Conservation (phyloP, 2,888 invertebrate species). For the Tetragonula carbonaria region DNA sequence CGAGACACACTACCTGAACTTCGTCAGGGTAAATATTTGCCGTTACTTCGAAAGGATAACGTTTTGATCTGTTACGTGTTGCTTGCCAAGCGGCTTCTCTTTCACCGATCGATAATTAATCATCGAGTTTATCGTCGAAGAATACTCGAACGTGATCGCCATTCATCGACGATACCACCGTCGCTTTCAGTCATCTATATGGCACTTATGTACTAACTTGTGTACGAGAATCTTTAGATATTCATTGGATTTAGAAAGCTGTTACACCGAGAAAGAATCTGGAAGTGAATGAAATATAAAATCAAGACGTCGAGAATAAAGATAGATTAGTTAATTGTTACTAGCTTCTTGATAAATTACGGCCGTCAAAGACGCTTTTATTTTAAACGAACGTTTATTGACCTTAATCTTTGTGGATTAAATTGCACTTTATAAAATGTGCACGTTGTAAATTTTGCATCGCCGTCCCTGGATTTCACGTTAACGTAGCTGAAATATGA, state of each 20-base stretch:
- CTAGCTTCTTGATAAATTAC: too few relatives aligned
- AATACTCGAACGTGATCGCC: neutral
- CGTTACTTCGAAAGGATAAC: neutral
- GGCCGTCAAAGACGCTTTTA: too few relatives aligned
- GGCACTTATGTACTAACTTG: neutral
- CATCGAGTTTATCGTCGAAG: neutral
- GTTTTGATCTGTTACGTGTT: slow-evolving; percentile 5
- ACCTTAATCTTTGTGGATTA: neutral
- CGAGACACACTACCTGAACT: slow-evolving; percentile 1
- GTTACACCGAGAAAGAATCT: neutral
- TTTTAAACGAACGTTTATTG: too few relatives aligned
- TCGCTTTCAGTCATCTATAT: neutral
- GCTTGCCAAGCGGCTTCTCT: neutral
- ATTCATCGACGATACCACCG: too few relatives aligned
- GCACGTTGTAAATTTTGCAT: neutral
- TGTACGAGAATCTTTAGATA: neutral
- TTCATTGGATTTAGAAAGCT: neutral
- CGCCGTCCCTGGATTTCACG: neutral
- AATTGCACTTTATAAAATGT: neutral
- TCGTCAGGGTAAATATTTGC: slow-evolving; percentile 34
- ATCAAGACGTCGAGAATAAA: neutral
- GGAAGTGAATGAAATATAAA: neutral
- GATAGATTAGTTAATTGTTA: too few relatives aligned
- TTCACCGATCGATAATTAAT: slow-evolving; percentile 14
- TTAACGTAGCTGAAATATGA: neutral